These are phyloP conservation scores for Cantharis lateralis DNA, from an alignment of 2,888 invertebrate genomes.

Conservation along the genomic window DNA sequence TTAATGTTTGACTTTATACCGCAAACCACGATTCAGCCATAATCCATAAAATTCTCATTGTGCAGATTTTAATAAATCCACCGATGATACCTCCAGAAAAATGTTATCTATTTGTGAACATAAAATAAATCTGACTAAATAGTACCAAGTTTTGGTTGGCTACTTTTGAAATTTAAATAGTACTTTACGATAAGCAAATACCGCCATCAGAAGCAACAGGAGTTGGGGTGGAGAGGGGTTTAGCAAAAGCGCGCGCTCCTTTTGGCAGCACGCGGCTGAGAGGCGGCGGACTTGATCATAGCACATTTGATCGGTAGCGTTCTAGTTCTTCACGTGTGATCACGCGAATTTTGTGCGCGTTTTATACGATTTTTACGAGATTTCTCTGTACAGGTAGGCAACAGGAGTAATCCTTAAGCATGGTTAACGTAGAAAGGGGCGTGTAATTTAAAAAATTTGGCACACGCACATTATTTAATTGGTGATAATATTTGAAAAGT, in stretches of 20 bases:
- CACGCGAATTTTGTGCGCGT: constrained; percentile 24
- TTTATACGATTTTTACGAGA: constrained; percentile 7
- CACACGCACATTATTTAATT: not conserved
- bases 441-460: not conserved
- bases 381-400: not conserved
- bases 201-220: constrained; percentile 56
- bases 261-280: constrained; percentile 54
- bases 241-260: constrained; percentile 59
- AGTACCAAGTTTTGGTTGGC: not conserved
- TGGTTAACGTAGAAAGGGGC: not conserved
- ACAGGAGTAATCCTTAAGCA: not conserved
- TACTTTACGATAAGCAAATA: constrained; percentile 53
- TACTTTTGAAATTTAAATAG: constrained; percentile 4
- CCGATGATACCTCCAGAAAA: constrained; percentile 32
- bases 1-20: constrained; percentile 54
- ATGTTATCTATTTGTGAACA: constrained; percentile 3
- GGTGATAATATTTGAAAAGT: not conserved
- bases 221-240: constrained; percentile 57
- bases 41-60: constrained; percentile 26
- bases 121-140: not conserved
- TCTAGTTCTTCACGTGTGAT: constrained; percentile 28
- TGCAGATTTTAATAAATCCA: constrained; percentile 19
- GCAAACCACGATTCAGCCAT: constrained; percentile 39
- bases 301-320: constrained; percentile 47
- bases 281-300: constrained; percentile 48